Base-by-base conservation (phyloP, 2,888 invertebrate genomes). In the Lomographa bimaculata region DNA sequence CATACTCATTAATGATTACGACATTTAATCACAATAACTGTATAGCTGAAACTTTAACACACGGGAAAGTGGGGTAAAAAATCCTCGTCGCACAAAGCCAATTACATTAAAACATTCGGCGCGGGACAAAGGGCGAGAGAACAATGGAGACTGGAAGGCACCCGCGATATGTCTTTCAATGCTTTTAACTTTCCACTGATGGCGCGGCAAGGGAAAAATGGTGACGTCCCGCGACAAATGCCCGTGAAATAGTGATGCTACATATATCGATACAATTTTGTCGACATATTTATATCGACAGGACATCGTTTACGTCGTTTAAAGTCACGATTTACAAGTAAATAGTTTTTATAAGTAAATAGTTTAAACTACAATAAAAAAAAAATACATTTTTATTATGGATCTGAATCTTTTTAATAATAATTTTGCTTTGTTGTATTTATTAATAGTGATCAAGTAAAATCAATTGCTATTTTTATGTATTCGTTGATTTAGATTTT, bases 31-130 rank as follows among this genome's bases (percentile, higher is more conserved):
- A 41, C 35, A 41, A 43, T 21, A 43, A 54, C 49, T 54, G 56
- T 55, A 59, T 59, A 61, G 53, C 49, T 47, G 33, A 66, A 69
- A 64, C 58, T 63, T 62, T 57, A 51, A 59, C 57, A 55, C 54
- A 51, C 60, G 51, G 48, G 58, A 57, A 59, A 66, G 61, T 60
- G 57, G 68, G 65, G 68, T 71, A 76, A 83, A 80, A 82, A 80
- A 79, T 76, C 64, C 58, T 64, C 64, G 66, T 74, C 68, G 72
- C 74, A 82, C 82, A 85, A 86, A 84, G 89, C 85, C 89, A 89
- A 89, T 89, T 89, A 89, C 89, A 89, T 89, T 89, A 89, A 89
- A 89, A 89, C 87, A 86, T 87, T 86, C 79, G 79, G 72, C 60
- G 61, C 70, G 73, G 81, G 77, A 85, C 86, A 84, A 86, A 84